Conservation (phyloP, 2,797 vertebrate species). For the Sebastes diploproa region DNA sequence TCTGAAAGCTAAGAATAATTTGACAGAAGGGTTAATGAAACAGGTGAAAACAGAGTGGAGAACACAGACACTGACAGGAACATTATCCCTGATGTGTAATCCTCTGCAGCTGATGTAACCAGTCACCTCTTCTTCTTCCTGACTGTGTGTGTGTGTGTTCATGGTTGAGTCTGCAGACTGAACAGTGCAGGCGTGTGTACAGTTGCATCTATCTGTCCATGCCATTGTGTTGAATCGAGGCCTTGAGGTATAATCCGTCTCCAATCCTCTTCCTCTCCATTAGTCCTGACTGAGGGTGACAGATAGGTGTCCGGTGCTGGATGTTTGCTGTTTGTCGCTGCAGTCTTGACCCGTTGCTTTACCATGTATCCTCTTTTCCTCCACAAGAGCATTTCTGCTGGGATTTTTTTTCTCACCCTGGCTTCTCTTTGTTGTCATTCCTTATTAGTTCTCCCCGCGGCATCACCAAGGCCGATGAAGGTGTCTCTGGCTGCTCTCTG, state of each 20-base stretch:
- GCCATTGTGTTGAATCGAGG: slow-evolving; percentile 29
- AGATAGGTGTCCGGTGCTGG: slow-evolving; percentile 42
- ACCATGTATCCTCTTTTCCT: slow-evolving; percentile 41
- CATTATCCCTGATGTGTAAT: not conserved
- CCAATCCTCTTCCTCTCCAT: slow-evolving; percentile 7
- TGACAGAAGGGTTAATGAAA: too few species aligned
- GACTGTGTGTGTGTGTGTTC: not conserved
- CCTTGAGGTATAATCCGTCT: slow-evolving; percentile 54
- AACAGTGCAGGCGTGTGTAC: not conserved
- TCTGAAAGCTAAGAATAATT: too few species aligned
- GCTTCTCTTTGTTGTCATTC: slow-evolving; percentile 63
- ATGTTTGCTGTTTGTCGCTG: slow-evolving; percentile 48
- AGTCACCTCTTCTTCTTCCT: not conserved
- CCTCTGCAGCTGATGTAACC: not conserved
- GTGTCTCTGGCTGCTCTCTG: slow-evolving; percentile 59
- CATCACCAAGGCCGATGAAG: slow-evolving; percentile 49
- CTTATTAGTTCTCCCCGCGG: slow-evolving; percentile 61
- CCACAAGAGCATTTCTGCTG: slow-evolving; percentile 48
- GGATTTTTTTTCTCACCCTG: slow-evolving; percentile 34
- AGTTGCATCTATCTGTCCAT: slow-evolving; percentile 18
- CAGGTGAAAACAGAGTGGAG: not conserved
- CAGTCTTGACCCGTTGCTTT: slow-evolving; percentile 41
- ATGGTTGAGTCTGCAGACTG: not conserved
- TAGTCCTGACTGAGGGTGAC: slow-evolving; percentile 41
- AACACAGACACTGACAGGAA: not conserved